These are phyloP conservation scores for Euplexia lucipara DNA, from an alignment of 2,888 invertebrate genomes.

Conservation along the genomic window DNA sequence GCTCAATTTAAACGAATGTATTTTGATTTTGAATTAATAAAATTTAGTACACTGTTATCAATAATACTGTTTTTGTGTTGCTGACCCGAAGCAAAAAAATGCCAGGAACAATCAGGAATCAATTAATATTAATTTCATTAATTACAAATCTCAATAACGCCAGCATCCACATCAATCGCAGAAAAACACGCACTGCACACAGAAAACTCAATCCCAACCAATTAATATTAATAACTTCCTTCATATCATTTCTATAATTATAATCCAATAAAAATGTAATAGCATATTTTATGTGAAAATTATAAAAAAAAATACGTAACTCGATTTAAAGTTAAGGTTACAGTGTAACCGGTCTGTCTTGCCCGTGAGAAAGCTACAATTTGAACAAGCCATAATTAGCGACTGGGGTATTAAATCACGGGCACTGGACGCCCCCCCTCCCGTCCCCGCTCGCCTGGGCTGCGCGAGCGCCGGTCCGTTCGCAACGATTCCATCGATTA, in stretches of 20 bases:
- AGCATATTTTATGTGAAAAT: conserved; percentile 61
- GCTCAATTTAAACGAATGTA: too few relatives aligned
- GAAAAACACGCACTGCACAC: conserved; percentile 35
- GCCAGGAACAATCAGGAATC: not conserved
- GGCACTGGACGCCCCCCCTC: conserved; percentile 72
- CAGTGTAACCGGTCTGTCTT: conserved; percentile 71
- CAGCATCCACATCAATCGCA: conserved; percentile 27
- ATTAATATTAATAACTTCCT: conserved; percentile 65
- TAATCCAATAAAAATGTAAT: conserved; percentile 64
- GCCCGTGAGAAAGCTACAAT: conserved; percentile 90
- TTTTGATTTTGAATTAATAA: too few relatives aligned
- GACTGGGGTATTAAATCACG: conserved; percentile 88
- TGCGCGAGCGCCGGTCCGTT: conserved; percentile 63
- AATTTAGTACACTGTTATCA: too few relatives aligned
- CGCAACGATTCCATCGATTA: conserved; percentile 67
- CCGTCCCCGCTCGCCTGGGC: conserved; percentile 47
- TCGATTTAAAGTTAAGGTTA: conserved; percentile 50
- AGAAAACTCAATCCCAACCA: conserved; percentile 47
- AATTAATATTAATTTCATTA: not conserved
- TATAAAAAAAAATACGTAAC: conserved; percentile 45
- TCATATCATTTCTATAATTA: conserved; percentile 64
- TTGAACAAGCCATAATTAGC: conserved; percentile 91
- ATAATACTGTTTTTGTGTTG: too few relatives aligned
- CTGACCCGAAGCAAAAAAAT: too few relatives aligned
- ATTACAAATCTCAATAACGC: not conserved